Evolutionary conservation across 2,113 vertebrate species (phyloP), one percentile per base, ranked within the genome.

Genomic region (Archilochus colubris): DNA sequence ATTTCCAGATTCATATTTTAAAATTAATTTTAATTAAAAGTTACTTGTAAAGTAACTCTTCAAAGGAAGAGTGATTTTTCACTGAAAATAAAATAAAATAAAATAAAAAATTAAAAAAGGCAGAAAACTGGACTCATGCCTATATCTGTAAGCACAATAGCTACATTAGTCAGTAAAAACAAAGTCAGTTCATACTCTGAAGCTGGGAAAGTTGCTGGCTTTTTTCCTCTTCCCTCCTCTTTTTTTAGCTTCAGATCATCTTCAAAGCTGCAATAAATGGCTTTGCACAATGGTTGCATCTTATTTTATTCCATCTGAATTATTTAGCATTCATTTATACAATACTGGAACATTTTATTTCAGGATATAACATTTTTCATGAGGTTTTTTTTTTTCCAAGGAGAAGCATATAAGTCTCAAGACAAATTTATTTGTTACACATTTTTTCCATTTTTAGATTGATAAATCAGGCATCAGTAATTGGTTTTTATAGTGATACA

Each of bases 221-320:
- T 69, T 82, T 74, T 61, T 10, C 15, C 5, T 14, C 8, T 2
- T 3, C 6, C 2, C 1, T 7, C 2, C 6, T 1, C 1, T 18
- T 57, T 79, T 85, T 72, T 70, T 51, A 67, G 21, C 14, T 33
- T 86, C 68, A 78, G 10, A 91, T 81, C 21, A 68, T 83, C 86
- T 83, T 58, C 55, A 82, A 91, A 90, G 63, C 21, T n/a, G 61
- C 51, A 94, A 38, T 68, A 86, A 92, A 86, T 79, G 5, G 13
- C 54, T 87, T 83, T 90, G 19, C n/a, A 72, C 40, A 94, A 28
- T 40, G 40, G 3, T 36, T 73, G 77, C 83, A 6, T 90, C 64
- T 86, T 76, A 89, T 80, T 93, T 93, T 87, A 92, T 96, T 94
- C 21, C 15, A n/a, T 61, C 77, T 94, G 28, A 95, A 92, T 93